Percentiles rank a stretch among this genome's conserved stretches.
These are phyloP conservation scores for Atrina japonica DNA, from an alignment of 2,888 invertebrate species.

Conservation along the genomic window DNA sequence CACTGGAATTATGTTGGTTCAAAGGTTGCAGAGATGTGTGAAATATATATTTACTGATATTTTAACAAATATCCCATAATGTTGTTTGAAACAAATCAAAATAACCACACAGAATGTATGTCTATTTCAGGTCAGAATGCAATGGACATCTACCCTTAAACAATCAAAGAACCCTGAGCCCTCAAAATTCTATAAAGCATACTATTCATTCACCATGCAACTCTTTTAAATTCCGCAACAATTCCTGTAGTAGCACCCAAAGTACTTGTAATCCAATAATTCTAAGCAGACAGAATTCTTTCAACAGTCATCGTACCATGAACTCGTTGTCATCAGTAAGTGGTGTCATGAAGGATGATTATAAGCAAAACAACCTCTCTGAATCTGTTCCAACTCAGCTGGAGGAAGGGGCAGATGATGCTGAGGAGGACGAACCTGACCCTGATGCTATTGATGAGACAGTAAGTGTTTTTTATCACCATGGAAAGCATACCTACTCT, in stretches of 20 bases:
- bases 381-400: constrained; percentile 57
- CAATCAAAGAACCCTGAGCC: constrained; percentile 83
- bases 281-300: constrained; percentile 78
- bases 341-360: constrained; percentile 74
- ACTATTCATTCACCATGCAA: constrained; percentile 72
- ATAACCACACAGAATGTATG: no score
- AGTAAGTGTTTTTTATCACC: no score
- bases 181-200: constrained; percentile 87
- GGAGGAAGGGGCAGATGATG: constrained; percentile 54
- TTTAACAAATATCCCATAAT: no score
- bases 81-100: no score
- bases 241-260: constrained; percentile 75
- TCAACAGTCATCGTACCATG: constrained; percentile 74
- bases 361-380: constrained; percentile 72
- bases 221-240: constrained; percentile 77
- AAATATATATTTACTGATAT: no score
- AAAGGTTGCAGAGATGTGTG: no score
- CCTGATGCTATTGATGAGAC: constrained; percentile 78
- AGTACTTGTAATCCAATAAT: constrained; percentile 72
- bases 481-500: no score
- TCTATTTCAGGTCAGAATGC: constrained; percentile 83
- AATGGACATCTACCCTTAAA: constrained; percentile 82
- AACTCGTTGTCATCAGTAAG: constrained; percentile 71
- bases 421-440: constrained; percentile 72
- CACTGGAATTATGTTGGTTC: no score